phyloP scores from a whole-genome alignment of 1,140 invertebrate species.

The Diorhabda carinulata region DNA sequence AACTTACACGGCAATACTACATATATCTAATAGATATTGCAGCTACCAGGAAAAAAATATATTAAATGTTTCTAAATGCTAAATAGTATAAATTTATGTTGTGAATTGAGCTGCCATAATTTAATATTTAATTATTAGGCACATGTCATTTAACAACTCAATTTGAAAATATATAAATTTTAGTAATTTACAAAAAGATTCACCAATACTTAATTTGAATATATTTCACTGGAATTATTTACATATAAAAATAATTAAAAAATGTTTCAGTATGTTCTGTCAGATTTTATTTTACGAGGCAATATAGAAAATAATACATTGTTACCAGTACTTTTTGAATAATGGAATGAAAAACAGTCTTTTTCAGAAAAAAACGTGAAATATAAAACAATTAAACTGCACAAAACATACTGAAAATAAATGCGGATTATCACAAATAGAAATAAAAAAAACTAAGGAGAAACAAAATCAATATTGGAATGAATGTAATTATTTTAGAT shows the following conservation, averaged over 20 bases:
- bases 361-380: too few species aligned
- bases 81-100: not conserved
- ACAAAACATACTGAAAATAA: not conserved
- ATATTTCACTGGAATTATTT: too few species aligned
- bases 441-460: not conserved
- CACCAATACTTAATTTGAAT: too few species aligned
- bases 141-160: conserved; percentile 1
- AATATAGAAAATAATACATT: too few species aligned
- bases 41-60: not conserved
- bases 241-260: too few species aligned
- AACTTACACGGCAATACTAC: too few species aligned
- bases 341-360: too few species aligned
- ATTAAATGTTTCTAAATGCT: not conserved
- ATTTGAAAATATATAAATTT: not conserved
- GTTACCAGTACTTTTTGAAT: too few species aligned
- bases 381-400: too few species aligned
- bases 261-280: too few species aligned
- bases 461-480: not conserved
- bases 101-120: not conserved
- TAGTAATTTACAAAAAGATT: too few species aligned
- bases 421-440: not conserved
- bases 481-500: not conserved
- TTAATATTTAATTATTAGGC: not conserved
- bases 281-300: too few species aligned
- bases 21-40: not conserved